Base-by-base conservation (phyloP, 2,797 vertebrate genomes). In the Melanotaenia parkinsoni region DNA sequence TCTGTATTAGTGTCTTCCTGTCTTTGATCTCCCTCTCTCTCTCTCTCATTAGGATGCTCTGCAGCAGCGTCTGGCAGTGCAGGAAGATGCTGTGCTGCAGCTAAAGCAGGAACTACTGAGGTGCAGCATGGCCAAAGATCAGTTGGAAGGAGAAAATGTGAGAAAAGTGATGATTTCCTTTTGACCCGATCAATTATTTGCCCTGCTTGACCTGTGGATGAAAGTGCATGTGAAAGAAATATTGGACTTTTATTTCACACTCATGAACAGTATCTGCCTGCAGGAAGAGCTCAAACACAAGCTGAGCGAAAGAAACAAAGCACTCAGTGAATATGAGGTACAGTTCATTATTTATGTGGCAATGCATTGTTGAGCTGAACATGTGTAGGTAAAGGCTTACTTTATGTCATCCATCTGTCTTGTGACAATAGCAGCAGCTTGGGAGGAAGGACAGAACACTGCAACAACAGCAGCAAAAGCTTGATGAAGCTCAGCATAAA, bases 61-160 rank as follows among this genome's bases (percentile, higher is more conserved):
- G 85, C 98, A 99, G 93, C 98, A 98, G 92, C 96, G 98, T 71
- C 89, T 98, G 94, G 86, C 95, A 50, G 94, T 96, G 88, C 98
- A 99, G 90, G 98, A 99, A 24, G 92, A 95, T 8, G 88, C 95
- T 1, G 96, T 99, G 33, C 96, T 99, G 89, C 97, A 99, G 91
- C 94, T 99, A 43, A 99, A 99, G 92, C 98, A 99, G 90, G 98
- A 99, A 69, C 92, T 99, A 68, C 94, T 99, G 87, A 95, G 98
- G 84, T 94, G 95, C 71, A 97, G 92, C 87, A 98, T 99, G 97
- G 94, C 96, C 93, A 98, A 95, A 92, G 98, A 99, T 84, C 96
- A 99, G 79, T 89, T 99, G 66, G 94, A 95, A 83, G 97, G 96
- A 83, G 97, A 99, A 88, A 99, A 97, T 1, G 98, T 99, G 90